Conservation (phyloP, 2,113 vertebrate genomes). For the Natator depressus region DNA sequence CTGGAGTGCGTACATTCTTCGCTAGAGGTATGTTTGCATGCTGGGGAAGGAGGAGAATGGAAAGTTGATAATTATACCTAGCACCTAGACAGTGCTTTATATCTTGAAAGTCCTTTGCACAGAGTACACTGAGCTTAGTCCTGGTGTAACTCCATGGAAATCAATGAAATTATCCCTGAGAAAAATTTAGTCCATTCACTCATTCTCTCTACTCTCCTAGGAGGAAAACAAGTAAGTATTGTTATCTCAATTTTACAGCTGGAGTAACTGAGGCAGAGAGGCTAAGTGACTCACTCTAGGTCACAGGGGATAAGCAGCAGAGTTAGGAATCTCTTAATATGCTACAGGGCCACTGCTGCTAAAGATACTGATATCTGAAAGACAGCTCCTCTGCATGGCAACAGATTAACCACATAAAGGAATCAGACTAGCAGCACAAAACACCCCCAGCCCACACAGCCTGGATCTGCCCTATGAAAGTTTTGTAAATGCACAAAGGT, state of each 20-base stretch:
- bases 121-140: background rate
- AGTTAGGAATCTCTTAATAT: background rate
- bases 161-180: background rate
- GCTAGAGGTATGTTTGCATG: accelerated
- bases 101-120: background rate
- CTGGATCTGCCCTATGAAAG: background rate
- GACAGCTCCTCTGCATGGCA: background rate
- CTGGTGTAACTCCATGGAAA: background rate
- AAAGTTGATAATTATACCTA: accelerated
- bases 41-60: accelerated
- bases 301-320: background rate
- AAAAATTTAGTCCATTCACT: background rate
- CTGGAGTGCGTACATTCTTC: accelerated
- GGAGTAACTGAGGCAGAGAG: background rate
- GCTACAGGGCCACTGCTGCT: background rate
- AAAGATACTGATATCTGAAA: background rate
- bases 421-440: background rate
- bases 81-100: accelerated
- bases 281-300: background rate
- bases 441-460: background rate
- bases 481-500: background rate
- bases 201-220: background rate
- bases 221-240: background rate
- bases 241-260: background rate
- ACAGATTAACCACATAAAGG: background rate